Percentiles rank a stretch among this genome's conserved stretches.
Conservation (phyloP, 2,797 vertebrate species). For the Sebastes steindachneri region DNA sequence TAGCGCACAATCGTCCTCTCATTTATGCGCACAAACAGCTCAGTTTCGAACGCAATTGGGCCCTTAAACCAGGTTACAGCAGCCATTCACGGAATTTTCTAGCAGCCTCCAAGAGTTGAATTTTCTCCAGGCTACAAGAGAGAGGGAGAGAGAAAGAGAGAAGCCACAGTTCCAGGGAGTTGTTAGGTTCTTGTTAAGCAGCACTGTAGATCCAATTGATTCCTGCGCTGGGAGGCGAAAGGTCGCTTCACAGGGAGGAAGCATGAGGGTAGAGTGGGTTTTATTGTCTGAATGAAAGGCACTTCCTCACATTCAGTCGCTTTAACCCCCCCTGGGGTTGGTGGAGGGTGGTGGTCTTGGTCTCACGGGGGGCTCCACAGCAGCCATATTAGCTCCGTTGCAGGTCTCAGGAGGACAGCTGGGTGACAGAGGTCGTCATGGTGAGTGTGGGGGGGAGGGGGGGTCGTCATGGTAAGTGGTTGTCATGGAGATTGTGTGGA, state of each 20-base stretch:
- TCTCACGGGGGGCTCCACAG: conserved; percentile 19
- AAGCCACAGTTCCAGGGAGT: conserved; percentile 10
- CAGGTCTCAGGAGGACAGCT: conserved; percentile 58
- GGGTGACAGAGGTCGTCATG: conserved; percentile 54
- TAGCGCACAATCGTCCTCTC: conserved; percentile 41
- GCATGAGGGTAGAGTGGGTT: conserved; percentile 30
- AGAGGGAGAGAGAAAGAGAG: not conserved
- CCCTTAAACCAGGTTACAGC: conserved; percentile 39
- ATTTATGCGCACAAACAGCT: conserved; percentile 42
- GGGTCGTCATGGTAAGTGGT: conserved; percentile 48
- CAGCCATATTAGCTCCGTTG: conserved; percentile 60
- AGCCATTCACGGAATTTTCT: conserved; percentile 38
- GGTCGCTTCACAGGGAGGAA: conserved; percentile 27
- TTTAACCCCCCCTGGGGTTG: conserved; percentile 18
- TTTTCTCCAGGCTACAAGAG: conserved; percentile 5
- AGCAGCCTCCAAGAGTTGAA: not conserved
- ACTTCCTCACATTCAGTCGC: conserved; percentile 29
- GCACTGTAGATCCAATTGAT: conserved; percentile 41
- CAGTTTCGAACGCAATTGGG: conserved; percentile 24
- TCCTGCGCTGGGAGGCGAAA: conserved; percentile 15
- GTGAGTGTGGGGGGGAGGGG: conserved; percentile 5
- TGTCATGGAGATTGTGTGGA: conserved; percentile 59
- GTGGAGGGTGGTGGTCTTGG: conserved; percentile 22
- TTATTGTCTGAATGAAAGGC: conserved; percentile 37
- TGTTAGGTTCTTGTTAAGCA: conserved; percentile 30